Base-by-base conservation (phyloP, 2,113 vertebrate genomes). In the Pionites leucogaster region DNA sequence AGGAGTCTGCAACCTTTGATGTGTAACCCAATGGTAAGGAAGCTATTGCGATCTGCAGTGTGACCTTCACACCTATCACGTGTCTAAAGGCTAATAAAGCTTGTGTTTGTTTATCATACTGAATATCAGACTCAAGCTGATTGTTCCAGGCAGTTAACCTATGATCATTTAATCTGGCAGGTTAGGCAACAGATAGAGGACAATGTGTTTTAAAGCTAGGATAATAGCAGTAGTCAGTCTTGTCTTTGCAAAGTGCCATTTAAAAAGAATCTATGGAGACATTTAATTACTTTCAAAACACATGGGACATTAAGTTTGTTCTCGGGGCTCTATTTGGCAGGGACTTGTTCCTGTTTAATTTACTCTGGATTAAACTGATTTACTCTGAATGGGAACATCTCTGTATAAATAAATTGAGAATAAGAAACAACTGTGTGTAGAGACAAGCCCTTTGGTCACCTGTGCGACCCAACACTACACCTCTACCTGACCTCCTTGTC, bases 181-280 rank as follows among this genome's bases (percentile, higher is more conserved):
- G 70, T 90, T 89, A 77, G 87, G 94, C 67, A 91, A 85, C 5
- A 87, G 86, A 87, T 91, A 87, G 78, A 90, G 87, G 87, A 92
- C 91, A 94, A 87, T 95, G 87, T 62, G 31, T 22, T 76, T 87
- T 82, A 91, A 84, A 92, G 74, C 74, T 72, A 23, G 53, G 42
- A 37, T 89, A 92, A 94, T 24, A 60, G 74, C 70, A 65, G 76
- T 24, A 68, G 53, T 57, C 35, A 22, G n/a, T 17, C 67, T 57
- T 47, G 82, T 68, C 76, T 85, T 92, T 80, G 53, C 35, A 85
- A 85, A 90, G 57, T 18, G 53, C n/a, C 15, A 17, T 65, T 92
- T 92, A 13, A 84, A 92, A 91, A 79, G 69, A 50, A 14, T 57
- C 41, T n/a, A 12, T 44, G 60, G 70, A 89, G 68, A 81, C 57